Conservation (phyloP, 2,888 invertebrate species). For the Hypolimnas misippus region DNA sequence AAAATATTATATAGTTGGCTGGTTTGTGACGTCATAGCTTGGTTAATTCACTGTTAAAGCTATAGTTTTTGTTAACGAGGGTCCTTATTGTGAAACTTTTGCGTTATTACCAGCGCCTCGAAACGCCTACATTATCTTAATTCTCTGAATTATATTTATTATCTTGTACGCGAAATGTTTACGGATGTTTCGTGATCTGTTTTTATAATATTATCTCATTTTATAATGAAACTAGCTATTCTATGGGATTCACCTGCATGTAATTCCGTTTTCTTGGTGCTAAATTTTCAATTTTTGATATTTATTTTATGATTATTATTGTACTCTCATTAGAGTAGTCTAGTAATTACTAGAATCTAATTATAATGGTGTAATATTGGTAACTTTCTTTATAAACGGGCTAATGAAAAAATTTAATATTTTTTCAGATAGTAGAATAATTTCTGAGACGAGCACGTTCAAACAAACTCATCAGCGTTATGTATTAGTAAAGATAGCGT, state of each 20-base stretch:
- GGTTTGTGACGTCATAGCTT: background rate
- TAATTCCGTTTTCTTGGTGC: too few relatives aligned
- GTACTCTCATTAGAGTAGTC: too few relatives aligned
- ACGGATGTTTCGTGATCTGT: background rate
- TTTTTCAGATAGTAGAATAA: too few relatives aligned
- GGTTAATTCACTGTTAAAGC: background rate
- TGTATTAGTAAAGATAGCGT: background rate
- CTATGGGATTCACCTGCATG: too few relatives aligned
- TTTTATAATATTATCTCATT: background rate
- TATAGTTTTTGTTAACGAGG: slow-evolving; percentile 16
- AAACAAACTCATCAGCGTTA: too few relatives aligned
- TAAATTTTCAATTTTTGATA: too few relatives aligned
- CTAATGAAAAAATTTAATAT: too few relatives aligned
- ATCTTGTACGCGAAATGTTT: slow-evolving; percentile 13
- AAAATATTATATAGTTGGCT: background rate
- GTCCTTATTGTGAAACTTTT: slow-evolving; percentile 18
- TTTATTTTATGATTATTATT: too few relatives aligned
- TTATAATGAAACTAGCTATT: background rate
- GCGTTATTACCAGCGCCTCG: slow-evolving; percentile 12
- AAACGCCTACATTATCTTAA: slow-evolving; percentile 5
- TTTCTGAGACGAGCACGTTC: too few relatives aligned
- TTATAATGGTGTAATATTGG: too few relatives aligned
- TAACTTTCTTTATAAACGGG: too few relatives aligned
- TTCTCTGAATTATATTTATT: slow-evolving; percentile 4
- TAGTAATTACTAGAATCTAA: too few relatives aligned